Evolutionary conservation across 2,113 vertebrate species (phyloP), one percentile per base, ranked within the genome.

Genomic region (Tetrao urogallus): DNA sequence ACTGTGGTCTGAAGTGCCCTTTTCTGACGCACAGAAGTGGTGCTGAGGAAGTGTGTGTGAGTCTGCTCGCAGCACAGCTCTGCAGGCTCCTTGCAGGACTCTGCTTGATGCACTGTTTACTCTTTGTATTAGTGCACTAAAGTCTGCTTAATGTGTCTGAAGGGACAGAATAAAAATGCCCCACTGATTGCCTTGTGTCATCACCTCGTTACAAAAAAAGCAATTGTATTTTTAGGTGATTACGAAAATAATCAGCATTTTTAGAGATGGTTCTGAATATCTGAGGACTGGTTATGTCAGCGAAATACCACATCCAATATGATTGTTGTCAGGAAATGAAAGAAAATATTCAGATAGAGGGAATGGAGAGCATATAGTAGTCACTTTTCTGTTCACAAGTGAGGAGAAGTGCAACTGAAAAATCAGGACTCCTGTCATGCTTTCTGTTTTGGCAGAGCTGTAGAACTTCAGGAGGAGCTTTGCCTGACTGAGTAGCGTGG

Each of bases 131-230:
- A 21, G 21, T 34, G 57, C 57, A 22, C 30, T 32, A 13, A 40
- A 17, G 6, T 40, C 4, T 64, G 61, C 16, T 64, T 40, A 12
- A 28, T 64, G 38, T 34, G 18, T 28, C 38, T 40, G 25, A 40
- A 40, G 17, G 17, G 16, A 17, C 40, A 64, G 16, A 27, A 40
- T 40, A 40, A 40, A 40, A 40, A 40, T 64, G 38, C 17, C 11
- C 38, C 17, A 19, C 27, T 27, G 10, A 40, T 40, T 64, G 61
- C 16, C 36, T 40, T 27, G 2, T 77, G 13, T 54, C 27, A 56
- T 28, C 79, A 40, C 36, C 40, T 81, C 58, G 25, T 32, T 91
- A 34, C 30, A 56, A 72, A 91, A 91, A 84, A 57, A 28, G 22
- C 63, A 77, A 6, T 12, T 57, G 21, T 57, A 27, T 12, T 83